Conservation (phyloP, 2,113 vertebrate species). For the Oenanthe melanoleuca region DNA sequence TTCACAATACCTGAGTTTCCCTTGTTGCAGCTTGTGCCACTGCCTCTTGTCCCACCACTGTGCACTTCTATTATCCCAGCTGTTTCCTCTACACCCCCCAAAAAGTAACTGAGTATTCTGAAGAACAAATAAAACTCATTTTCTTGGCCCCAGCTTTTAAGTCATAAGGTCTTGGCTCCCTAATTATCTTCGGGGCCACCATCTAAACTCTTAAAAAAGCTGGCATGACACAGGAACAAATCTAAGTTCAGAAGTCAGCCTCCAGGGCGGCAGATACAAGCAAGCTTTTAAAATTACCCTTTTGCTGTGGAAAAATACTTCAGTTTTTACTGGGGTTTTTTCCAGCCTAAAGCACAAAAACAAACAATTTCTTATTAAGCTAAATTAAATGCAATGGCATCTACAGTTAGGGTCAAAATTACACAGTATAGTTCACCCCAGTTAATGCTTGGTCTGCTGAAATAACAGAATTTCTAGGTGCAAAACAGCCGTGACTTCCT, state of each 20-base stretch:
- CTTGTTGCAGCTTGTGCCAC: not conserved
- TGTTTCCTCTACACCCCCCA: rapidly evolving
- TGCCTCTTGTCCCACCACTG: not conserved
- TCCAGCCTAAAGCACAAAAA: not conserved
- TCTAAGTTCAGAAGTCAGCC: not conserved
- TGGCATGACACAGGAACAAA: not conserved
- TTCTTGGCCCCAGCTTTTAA: not conserved
- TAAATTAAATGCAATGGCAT: not conserved
- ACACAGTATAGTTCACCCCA: not conserved
- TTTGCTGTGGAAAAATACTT: not conserved
- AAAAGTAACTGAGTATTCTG: not conserved
- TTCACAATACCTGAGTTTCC: not conserved
- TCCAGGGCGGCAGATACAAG: not conserved
- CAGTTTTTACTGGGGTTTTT: not conserved
- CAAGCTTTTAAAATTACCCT: not conserved
- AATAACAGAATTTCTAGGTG: not conserved
- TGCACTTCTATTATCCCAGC: not conserved
- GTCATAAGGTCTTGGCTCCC: not conserved
- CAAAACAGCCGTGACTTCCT: not conserved
- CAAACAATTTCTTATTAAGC: not conserved
- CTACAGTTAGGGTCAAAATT: not conserved
- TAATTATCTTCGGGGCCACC: not conserved
- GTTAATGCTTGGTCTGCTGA: not conserved
- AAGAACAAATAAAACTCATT: not conserved
- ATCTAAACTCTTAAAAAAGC: not conserved